These are phyloP conservation scores for Ptychobarbus kaznakovi DNA, from an alignment of 2,797 vertebrate genomes.

Conservation along the genomic window DNA sequence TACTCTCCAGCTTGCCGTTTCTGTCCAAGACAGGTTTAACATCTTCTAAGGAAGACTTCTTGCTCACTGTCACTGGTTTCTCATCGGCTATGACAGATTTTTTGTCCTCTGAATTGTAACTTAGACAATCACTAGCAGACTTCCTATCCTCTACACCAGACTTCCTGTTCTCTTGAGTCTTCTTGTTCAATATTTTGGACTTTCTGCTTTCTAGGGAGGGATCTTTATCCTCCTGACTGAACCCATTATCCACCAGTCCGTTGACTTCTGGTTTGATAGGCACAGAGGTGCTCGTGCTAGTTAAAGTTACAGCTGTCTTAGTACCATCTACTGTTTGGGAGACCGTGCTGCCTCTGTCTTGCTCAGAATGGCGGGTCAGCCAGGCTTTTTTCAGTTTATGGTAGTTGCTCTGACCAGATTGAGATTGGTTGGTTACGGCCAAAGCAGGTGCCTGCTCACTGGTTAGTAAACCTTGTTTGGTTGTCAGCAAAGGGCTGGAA, in stretches of 20 bases:
- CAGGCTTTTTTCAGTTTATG: conserved; percentile 99
- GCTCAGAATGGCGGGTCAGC: conserved; percentile 97
- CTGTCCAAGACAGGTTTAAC: conserved; percentile 51
- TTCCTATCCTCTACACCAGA: conserved; percentile 53
- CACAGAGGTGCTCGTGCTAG: conserved; percentile 82
- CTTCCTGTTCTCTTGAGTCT: conserved; percentile 85
- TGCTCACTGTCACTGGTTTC: not conserved
- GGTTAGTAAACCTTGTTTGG: conserved; percentile 81
- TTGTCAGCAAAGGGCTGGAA: conserved; percentile 72
- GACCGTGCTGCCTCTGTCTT: conserved; percentile 80
- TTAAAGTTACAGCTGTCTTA: conserved; percentile 71
- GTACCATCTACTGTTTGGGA: conserved; percentile 47
- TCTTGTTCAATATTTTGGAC: conserved; percentile 68
- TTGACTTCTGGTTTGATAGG: conserved; percentile 51
- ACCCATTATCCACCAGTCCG: conserved; percentile 46
- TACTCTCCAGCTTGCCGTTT: conserved; percentile 63
- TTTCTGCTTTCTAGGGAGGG: conserved; percentile 56
- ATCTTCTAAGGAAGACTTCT: conserved; percentile 28
- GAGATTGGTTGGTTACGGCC: conserved; percentile 63
- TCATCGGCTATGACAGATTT: conserved; percentile 23
- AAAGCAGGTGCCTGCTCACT: conserved; percentile 71
- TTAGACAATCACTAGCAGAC: not conserved
- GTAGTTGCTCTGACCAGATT: conserved; percentile 88
- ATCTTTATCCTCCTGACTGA: conserved; percentile 78
- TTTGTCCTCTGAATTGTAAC: not conserved